Base-by-base conservation (phyloP, 2,113 vertebrate species). In the Pelodiscus sinensis region DNA sequence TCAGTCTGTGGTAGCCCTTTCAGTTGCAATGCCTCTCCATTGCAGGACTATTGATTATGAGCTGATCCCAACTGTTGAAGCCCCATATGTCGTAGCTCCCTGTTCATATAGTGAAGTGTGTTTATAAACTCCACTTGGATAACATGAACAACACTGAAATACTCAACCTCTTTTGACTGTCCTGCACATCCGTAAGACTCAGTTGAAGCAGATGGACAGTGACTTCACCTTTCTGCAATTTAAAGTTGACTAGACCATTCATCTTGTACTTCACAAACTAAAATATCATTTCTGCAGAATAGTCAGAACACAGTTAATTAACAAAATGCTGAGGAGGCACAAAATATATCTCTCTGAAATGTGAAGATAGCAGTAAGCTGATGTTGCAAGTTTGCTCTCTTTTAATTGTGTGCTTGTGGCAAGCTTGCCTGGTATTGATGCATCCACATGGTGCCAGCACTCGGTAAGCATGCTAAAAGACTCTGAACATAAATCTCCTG, bases 271-370 rank as follows among this genome's bases (percentile, higher is more conserved):
- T 93, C 92, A 85, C 57, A 93, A 95, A 90, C 68, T 88, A 87
- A 95, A 96, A 90, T 87, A 95, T 90, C 9, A 87, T 95, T 97
- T 96, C 80, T 97, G 92, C 93, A 95, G 94, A 92, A 96, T 84
- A 95, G 91, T 93, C 90, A 95, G 92, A 97, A 91, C 73, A 15
- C 12, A 92, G 89, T 97, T 97, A 97, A 97, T 97, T 97, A 97
- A 90, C 92, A 95, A 95, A 96, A 81, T 0, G 94, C 96, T 97
- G 94, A 97, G 73, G 68, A 96, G 55, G 91, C 92, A 94, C 81
- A 96, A 96, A 80, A 65, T 92, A 94, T 79, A 88, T 87, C 90
- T 78, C 83, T 91, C 85, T 88, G 38, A 91, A 87, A 95, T 51
- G 81, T 87, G 90, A 86, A 84, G 81, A 73, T 95, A 95, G 93